Evolutionary conservation across 2,888 invertebrate genomes (phyloP).

Genomic region (Euphydryas editha): DNA sequence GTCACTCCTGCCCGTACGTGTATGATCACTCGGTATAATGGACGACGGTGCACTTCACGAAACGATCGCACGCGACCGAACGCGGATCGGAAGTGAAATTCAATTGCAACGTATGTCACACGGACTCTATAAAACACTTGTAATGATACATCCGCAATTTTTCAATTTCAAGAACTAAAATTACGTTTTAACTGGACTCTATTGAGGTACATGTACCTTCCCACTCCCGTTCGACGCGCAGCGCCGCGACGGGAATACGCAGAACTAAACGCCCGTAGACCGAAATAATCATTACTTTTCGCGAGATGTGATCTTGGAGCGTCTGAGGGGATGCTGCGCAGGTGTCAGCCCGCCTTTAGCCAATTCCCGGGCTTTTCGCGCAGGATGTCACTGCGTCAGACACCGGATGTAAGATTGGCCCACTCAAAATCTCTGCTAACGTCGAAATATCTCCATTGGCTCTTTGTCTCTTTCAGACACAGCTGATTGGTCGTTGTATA

Average conservation of each 20-base stretch:
- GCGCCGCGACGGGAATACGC: conserved; percentile 76
- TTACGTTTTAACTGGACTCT: conserved; percentile 70
- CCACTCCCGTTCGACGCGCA: conserved; percentile 59
- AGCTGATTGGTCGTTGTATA: conserved; percentile 56
- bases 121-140: conserved; percentile 39
- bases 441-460: conserved; percentile 63
- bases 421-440: conserved; percentile 62
- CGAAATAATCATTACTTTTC: conserved; percentile 84
- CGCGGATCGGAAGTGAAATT: conserved; percentile 11
- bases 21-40: conserved; percentile 56
- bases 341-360: conserved; percentile 64
- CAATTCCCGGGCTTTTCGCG: conserved; percentile 80
- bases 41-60: conserved; percentile 47
- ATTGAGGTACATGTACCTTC: conserved; percentile 68
- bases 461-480: conserved; percentile 40
- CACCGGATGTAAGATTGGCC: conserved; percentile 74
- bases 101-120: conserved; percentile 16
- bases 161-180: conserved; percentile 68
- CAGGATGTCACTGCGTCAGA: conserved; percentile 69
- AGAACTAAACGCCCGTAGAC: conserved; percentile 76
- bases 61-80: conserved; percentile 8
- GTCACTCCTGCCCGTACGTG: conserved; percentile 50
- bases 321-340: conserved; percentile 76
- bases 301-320: conserved; percentile 81
- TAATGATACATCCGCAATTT: conserved; percentile 55